A percentile compares a stretch with the other conserved stretches of the same genome.
phyloP scores from a whole-genome alignment of 2,888 invertebrate species.

The Trichogramma evanescens region DNA sequence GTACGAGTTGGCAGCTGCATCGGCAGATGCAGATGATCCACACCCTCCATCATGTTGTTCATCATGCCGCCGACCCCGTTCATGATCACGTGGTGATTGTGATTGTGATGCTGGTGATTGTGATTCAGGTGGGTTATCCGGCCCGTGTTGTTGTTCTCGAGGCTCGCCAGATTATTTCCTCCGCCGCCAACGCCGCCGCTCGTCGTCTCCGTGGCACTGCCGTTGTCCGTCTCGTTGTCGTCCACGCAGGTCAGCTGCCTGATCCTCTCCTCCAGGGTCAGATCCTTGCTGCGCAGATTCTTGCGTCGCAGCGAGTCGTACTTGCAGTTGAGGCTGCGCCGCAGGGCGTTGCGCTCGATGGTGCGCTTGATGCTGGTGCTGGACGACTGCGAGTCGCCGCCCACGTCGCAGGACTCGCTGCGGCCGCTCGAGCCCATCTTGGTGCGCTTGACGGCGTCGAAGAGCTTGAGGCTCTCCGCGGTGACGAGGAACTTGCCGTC shows the following conservation, averaged over 20 bases:
- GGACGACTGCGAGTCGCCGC: conserved; percentile 33
- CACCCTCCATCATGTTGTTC: not conserved
- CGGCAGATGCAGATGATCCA: conserved; percentile 1
- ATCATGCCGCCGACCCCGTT: not conserved
- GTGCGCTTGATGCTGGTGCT: conserved; percentile 57
- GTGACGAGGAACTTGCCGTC: conserved; percentile 58
- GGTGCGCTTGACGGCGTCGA: conserved; percentile 59
- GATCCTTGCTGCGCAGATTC: conserved; percentile 55
- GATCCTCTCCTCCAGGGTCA: conserved; percentile 78
- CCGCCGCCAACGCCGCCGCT: conserved; percentile 1
- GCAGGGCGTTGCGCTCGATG: conserved; percentile 74
- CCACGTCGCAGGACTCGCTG: conserved; percentile 42
- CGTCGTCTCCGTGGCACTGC: conserved; percentile 25
- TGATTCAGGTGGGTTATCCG: conserved; percentile 1
- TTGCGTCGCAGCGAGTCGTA: conserved; percentile 56
- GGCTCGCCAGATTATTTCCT: not conserved
- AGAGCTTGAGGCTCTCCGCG: conserved; percentile 67
- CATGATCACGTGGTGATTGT: conserved; percentile 2
- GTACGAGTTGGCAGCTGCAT: conserved; percentile 51
- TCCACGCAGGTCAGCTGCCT: conserved; percentile 74
- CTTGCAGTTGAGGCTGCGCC: conserved; percentile 67
- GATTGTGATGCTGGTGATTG: conserved; percentile 8
- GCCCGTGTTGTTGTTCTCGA: conserved; percentile 17
- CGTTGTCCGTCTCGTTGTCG: conserved; percentile 58
- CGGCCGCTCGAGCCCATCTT: conserved; percentile 47